Evolutionary conservation across 2,113 vertebrate species (phyloP).

Genomic region (Urocitellus parryii): DNA sequence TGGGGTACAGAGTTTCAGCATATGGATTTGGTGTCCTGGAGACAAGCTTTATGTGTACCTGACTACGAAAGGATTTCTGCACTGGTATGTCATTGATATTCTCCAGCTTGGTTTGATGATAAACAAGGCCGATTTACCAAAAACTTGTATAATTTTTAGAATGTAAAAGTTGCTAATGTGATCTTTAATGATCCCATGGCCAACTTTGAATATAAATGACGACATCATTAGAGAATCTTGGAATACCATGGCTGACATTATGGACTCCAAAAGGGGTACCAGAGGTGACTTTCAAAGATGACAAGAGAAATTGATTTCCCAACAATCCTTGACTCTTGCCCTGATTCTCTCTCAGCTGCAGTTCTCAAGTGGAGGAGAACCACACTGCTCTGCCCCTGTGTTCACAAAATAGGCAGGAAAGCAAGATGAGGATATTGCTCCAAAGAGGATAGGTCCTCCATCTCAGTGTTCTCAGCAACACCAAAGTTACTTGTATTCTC

Average conservation of each 20-base stretch:
- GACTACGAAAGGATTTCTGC: not conserved
- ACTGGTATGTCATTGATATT: not conserved
- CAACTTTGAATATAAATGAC: not conserved
- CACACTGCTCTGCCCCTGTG: not conserved
- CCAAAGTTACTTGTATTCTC: conserved; percentile 50
- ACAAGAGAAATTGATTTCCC: not conserved
- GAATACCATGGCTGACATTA: not conserved
- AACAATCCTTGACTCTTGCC: not conserved
- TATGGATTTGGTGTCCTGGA: not conserved
- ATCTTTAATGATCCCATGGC: not conserved
- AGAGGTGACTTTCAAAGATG: not conserved
- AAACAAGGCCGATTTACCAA: not conserved
- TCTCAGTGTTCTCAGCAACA: not conserved
- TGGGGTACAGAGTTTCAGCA: not conserved
- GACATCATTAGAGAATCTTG: not conserved
- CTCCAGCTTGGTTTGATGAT: not conserved
- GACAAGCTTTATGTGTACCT: not conserved
- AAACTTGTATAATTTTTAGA: not conserved
- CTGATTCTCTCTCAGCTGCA: not conserved
- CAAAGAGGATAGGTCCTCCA: conserved; percentile 32
- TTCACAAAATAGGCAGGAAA: conserved; percentile 20
- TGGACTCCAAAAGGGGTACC: not conserved
- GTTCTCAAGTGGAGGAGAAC: not conserved
- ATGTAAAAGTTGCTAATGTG: not conserved
- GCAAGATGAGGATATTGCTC: not conserved